Conservation (phyloP, 2,797 vertebrate genomes). For the Micrastur ruficollis region DNA sequence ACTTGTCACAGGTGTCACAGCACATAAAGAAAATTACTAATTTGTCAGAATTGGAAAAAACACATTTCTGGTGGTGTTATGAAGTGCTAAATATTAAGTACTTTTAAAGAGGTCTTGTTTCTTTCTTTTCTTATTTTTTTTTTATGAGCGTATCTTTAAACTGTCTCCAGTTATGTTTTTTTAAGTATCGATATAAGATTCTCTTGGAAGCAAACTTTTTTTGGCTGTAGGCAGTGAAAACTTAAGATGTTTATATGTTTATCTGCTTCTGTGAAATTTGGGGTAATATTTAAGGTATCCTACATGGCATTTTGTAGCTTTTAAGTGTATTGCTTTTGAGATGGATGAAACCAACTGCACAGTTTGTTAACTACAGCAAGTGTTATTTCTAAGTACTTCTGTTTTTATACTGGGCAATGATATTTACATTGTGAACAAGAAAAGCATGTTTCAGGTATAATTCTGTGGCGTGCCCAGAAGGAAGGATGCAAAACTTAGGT, state of each 20-base stretch:
- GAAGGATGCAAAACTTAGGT: background rate
- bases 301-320: background rate
- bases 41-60: background rate
- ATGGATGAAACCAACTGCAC: background rate
- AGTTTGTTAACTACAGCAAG: background rate
- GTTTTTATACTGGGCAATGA: fast-evolving
- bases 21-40: too few species aligned
- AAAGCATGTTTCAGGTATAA: background rate
- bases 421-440: background rate
- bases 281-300: background rate
- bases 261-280: background rate
- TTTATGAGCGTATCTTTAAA: background rate
- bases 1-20: background rate
- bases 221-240: background rate
- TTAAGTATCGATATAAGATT: background rate
- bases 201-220: background rate
- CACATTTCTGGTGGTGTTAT: background rate
- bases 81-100: background rate
- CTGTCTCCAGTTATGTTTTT: background rate
- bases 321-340: background rate
- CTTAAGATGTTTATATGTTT: background rate
- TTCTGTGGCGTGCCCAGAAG: background rate
- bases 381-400: background rate
- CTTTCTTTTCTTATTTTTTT: background rate
- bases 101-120: background rate